phyloP scores from a whole-genome alignment of 2,113 vertebrate species.

The Brachirus orientalis region DNA sequence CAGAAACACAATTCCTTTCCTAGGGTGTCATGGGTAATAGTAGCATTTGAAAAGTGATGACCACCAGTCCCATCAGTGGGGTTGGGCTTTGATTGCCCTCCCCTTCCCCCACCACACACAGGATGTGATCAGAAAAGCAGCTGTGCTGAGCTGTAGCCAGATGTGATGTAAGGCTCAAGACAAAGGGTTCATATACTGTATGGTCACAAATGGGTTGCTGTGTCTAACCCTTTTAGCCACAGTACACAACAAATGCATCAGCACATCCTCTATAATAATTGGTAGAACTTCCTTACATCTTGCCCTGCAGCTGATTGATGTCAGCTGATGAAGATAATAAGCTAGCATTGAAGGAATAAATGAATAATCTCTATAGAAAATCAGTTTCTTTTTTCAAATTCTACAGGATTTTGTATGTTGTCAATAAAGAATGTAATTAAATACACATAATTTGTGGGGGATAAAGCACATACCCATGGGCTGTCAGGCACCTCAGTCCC shows the following conservation, averaged over 20 bases:
- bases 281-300: not conserved
- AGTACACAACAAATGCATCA: conserved; percentile 12
- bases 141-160: conserved; percentile 62
- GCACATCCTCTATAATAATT: not conserved
- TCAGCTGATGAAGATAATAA: conserved; percentile 11
- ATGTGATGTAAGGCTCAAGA: conserved; percentile 71
- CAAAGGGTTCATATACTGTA: conserved; percentile 75
- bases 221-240: conserved; percentile 46
- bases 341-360: not conserved
- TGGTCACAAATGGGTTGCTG: conserved; percentile 39
- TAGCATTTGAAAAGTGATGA: conserved; percentile 26
- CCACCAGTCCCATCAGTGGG: conserved; percentile 46
- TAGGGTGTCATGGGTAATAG: not conserved
- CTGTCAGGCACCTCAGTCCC: not conserved
- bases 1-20: not conserved
- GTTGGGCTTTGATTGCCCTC: conserved; percentile 46
- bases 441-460: not conserved
- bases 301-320: conserved; percentile 25
- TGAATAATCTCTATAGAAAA: not conserved
- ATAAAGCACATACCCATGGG: not conserved
- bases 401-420: not conserved
- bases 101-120: conserved; percentile 48
- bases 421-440: not conserved
- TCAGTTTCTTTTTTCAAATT: not conserved
- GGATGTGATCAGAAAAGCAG: conserved; percentile 50